These are phyloP conservation scores for Chymomyza costata DNA, from an alignment of 1,140 invertebrate genomes.

Conservation along the genomic window DNA sequence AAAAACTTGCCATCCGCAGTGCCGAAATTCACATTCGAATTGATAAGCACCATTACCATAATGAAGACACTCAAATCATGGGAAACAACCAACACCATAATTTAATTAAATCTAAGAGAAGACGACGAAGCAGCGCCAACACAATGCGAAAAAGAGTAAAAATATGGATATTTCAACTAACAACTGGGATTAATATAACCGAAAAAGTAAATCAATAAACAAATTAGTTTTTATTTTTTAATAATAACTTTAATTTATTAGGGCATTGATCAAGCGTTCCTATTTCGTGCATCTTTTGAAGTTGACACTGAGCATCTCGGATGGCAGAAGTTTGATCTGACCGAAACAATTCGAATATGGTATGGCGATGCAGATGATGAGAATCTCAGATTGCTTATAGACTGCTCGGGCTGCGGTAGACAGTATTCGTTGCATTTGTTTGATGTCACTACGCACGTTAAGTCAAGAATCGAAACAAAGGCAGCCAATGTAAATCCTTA, in stretches of 20 bases:
- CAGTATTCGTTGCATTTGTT: conserved; percentile 80
- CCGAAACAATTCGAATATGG: conserved; percentile 85
- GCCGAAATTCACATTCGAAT: conserved; percentile 68
- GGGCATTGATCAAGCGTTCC: conserved; percentile 79
- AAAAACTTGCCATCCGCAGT: conserved; percentile 60
- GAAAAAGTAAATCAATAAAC: conserved; percentile 45
- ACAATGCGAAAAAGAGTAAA: conserved; percentile 33
- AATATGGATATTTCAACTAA: conserved; percentile 66
- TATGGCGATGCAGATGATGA: conserved; percentile 77
- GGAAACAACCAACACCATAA: conserved; percentile 7
- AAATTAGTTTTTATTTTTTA: too few relatives aligned
- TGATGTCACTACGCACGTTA: conserved; percentile 14
- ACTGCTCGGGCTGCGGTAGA: conserved; percentile 89
- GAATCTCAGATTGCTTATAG: conserved; percentile 84
- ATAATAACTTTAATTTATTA: conserved; percentile 36
- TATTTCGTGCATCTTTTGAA: conserved; percentile 83
- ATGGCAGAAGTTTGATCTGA: conserved; percentile 92
- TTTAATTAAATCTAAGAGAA: conserved; percentile 25
- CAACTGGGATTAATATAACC: conserved; percentile 46
- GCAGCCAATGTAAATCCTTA: conserved; percentile 77
- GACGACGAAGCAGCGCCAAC: conserved; percentile 14
- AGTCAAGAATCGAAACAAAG: conserved; percentile 4
- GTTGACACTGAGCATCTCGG: conserved; percentile 82
- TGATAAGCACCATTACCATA: conserved; percentile 31
- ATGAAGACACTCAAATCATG: conserved; percentile 7